Evolutionary conservation across 1,140 invertebrate species (phyloP), one percentile per base, ranked within the genome.

Genomic region (Trachelipus rathkii): DNA sequence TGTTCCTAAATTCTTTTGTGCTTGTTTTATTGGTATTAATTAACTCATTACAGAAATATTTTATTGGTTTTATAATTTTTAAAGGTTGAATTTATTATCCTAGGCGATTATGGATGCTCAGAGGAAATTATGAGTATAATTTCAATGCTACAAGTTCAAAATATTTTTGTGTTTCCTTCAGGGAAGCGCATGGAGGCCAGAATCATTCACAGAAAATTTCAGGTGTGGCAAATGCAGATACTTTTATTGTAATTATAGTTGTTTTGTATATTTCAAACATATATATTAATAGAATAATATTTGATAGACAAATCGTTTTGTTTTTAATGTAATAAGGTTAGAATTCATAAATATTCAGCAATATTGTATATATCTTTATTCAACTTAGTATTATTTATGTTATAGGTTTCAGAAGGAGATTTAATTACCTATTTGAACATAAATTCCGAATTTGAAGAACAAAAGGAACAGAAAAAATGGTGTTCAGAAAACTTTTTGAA

Each of bases 381-480:
- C 33, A 33, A 33, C 33, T 33, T 3, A 33, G 33, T 33, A 33
- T 33, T 68, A 68, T 67, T 10, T 67, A n/a, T n/a, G 24, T 68
- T 53, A 10, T 72, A 78, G 79, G 96, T 96, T 7, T 90, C 90
- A 43, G 96, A 99, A 87, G 97, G 97, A 0, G 97, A 99, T 87
- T 88, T 98, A 33, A 87, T 99, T 3, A 97, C 96, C 6, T 87
- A 95, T 74, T 85, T 99, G 0, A 99, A 99, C 85, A 91, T 98
- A 0, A 96, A 91, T 82, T 90, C 89, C n/a, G 89, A 89, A 3
- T 97, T 93, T 83, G 82, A 89, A 69, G 88, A 91, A 81, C 88
- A 87, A 83, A 89, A 89, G 69, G 88, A 89, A 77, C 90, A 89
- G 72, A 91, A 90, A 82, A 89, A 90, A 73, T 98, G 95, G 91